Evolutionary conservation across 2,888 invertebrate genomes (phyloP).

Genomic region (Eupsilia transversa): DNA sequence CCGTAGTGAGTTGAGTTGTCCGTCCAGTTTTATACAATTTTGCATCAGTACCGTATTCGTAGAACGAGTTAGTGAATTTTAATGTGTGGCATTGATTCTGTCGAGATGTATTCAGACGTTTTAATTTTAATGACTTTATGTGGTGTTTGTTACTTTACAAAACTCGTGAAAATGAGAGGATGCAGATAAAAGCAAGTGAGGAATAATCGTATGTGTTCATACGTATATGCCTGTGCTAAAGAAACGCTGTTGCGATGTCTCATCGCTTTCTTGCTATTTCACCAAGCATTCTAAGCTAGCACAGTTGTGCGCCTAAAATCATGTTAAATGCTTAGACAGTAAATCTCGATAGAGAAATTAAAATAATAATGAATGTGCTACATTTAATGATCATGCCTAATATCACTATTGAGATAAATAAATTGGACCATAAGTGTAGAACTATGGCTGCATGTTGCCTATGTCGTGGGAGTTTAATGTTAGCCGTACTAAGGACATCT

Average conservation of each 20-base stretch:
- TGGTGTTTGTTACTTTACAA: slow-evolving; percentile 38
- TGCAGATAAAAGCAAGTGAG: slow-evolving; percentile 30
- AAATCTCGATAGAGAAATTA: slow-evolving; percentile 49
- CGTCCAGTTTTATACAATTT: slow-evolving; percentile 90
- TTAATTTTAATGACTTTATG: slow-evolving; percentile 31
- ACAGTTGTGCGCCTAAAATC: slow-evolving; percentile 37
- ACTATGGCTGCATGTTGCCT: slow-evolving; percentile 43
- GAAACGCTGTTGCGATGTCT: slow-evolving; percentile 55
- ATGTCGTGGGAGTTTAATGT: slow-evolving; percentile 31
- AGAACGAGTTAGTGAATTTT: slow-evolving; percentile 72
- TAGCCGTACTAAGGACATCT: slow-evolving; percentile 47
- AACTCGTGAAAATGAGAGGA: slow-evolving; percentile 29
- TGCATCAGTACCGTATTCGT: slow-evolving; percentile 79
- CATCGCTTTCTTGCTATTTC: slow-evolving; percentile 55
- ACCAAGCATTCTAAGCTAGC: slow-evolving; percentile 19
- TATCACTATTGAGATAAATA: slow-evolving; percentile 43
- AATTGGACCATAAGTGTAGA: slow-evolving; percentile 44
- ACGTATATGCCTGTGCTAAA: slow-evolving; percentile 49
- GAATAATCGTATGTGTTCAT: slow-evolving; percentile 47
- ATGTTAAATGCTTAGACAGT: slow-evolving; percentile 33
- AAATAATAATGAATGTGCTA: slow-evolving; percentile 46
- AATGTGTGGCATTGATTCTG: slow-evolving; percentile 61
- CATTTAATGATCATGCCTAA: slow-evolving; percentile 50
- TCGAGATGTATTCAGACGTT: slow-evolving; percentile 43
- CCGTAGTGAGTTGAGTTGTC: slow-evolving; percentile 90